Percentiles rank a stretch among this genome's conserved stretches.
Conservation (phyloP, 2,113 vertebrate genomes). For the Piaya cayana region DNA sequence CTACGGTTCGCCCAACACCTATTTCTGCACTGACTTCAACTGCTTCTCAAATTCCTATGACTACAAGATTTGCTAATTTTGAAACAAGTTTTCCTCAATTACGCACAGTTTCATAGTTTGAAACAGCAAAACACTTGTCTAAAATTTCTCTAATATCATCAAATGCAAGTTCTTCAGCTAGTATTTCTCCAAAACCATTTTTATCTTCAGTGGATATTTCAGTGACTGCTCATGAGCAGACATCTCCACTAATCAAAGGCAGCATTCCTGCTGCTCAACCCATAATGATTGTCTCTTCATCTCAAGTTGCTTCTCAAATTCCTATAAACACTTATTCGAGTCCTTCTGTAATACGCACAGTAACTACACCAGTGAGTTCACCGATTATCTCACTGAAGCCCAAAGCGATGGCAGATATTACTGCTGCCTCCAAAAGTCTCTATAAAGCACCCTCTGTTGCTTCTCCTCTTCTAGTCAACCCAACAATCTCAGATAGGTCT, state of each 20-base stretch:
- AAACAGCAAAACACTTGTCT: neutral
- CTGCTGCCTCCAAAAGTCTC: neutral
- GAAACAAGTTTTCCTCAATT: neutral
- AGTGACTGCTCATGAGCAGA: neutral
- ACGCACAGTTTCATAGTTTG: neutral
- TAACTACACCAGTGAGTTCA: neutral
- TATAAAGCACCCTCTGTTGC: neutral
- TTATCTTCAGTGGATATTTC: neutral
- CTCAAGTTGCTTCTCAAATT: neutral
- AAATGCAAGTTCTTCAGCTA: neutral
- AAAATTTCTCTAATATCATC: neutral
- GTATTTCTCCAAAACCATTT: neutral
- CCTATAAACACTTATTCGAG: neutral
- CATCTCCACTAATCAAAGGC: neutral
- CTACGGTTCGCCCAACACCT: neutral
- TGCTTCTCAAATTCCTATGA: neutral
- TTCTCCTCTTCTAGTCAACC: neutral
- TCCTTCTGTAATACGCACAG: neutral
- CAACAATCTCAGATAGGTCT: neutral
- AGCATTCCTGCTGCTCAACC: neutral
- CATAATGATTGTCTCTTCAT: neutral
- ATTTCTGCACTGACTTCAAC: neutral
- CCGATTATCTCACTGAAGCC: neutral
- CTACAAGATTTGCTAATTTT: neutral
- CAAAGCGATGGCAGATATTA: neutral